Evolutionary conservation across 2,888 invertebrate genomes (phyloP).

Genomic region (Agapostemon virescens): DNA sequence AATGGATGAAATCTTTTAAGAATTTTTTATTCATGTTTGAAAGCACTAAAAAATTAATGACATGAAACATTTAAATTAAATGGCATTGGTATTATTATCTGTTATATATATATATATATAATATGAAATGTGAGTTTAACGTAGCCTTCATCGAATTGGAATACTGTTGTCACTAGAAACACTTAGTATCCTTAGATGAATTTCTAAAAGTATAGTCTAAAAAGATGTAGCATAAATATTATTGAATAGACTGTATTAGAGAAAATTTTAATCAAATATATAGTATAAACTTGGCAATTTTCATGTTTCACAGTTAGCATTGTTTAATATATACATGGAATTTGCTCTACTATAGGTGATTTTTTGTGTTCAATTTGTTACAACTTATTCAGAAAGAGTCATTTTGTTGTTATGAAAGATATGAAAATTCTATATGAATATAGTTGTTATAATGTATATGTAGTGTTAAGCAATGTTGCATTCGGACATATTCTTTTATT

Average conservation of each 20-base stretch:
- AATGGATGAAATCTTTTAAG: constrained; percentile 26
- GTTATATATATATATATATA: constrained; percentile 23
- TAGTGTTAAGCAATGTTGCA: constrained; percentile 68
- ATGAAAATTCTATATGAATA: constrained; percentile 66
- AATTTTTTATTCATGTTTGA: constrained; percentile 24
- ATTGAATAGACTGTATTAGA: constrained; percentile 49
- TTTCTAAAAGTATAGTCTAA: constrained; percentile 39
- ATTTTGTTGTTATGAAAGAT: constrained; percentile 66
- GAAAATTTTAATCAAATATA: constrained; percentile 56
- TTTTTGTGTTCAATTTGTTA: constrained; percentile 68
- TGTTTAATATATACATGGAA: constrained; percentile 55
- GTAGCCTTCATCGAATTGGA: constrained; percentile 25
- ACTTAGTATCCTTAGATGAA: constrained; percentile 45
- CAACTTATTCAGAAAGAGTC: constrained; percentile 58
- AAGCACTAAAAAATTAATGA: constrained; percentile 41
- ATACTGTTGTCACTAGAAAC: constrained; percentile 33
- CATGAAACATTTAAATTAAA: constrained; percentile 31
- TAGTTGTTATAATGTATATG: constrained; percentile 59
- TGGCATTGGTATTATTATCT: constrained; percentile 46
- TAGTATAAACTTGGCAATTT: constrained; percentile 56
- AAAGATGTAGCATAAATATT: constrained; percentile 36
- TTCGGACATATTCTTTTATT: constrained; percentile 69
- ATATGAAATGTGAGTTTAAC: constrained; percentile 29
- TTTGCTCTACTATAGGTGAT: constrained; percentile 59
- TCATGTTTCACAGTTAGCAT: constrained; percentile 58